phyloP scores from a whole-genome alignment of 1,140 invertebrate genomes.

The Protaetia brevitarsis region DNA sequence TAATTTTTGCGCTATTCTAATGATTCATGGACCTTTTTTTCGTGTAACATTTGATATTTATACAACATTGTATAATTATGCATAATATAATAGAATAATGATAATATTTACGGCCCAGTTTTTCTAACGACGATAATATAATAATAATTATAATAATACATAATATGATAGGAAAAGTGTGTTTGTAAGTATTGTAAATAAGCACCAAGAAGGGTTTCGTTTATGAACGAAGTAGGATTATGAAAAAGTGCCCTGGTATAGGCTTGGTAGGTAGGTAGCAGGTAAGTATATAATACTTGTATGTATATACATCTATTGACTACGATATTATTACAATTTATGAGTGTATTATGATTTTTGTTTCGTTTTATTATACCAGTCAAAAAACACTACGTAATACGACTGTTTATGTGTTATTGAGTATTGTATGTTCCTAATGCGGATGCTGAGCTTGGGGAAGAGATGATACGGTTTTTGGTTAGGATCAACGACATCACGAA shows the following conservation, averaged over 20 bases:
- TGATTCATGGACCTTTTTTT: slow-evolving; percentile 44
- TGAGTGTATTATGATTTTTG: background rate
- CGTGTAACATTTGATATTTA: slow-evolving; percentile 1
- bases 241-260: too few species aligned
- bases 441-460: too few species aligned
- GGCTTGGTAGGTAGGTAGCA: too few species aligned
- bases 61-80: slow-evolving; percentile 14
- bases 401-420: too few species aligned
- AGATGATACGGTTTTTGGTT: too few species aligned
- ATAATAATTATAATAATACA: background rate
- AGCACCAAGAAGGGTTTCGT: slow-evolving; percentile 42
- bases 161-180: slow-evolving; percentile 6
- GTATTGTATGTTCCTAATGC: background rate
- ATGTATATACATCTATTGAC: slow-evolving; percentile 42
- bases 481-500: too few species aligned
- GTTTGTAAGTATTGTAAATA: slow-evolving; percentile 28
- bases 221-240: too few species aligned
- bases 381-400: slow-evolving; percentile 1
- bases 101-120: slow-evolving; percentile 28
- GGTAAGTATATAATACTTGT: background rate
- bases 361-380: background rate
- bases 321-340: slow-evolving; percentile 24
- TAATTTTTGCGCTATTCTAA: slow-evolving; percentile 44
- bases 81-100: slow-evolving; percentile 19
- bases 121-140: slow-evolving; percentile 32